These are phyloP conservation scores for Esox lucius DNA, from an alignment of 2,797 vertebrate species.

Conservation along the genomic window DNA sequence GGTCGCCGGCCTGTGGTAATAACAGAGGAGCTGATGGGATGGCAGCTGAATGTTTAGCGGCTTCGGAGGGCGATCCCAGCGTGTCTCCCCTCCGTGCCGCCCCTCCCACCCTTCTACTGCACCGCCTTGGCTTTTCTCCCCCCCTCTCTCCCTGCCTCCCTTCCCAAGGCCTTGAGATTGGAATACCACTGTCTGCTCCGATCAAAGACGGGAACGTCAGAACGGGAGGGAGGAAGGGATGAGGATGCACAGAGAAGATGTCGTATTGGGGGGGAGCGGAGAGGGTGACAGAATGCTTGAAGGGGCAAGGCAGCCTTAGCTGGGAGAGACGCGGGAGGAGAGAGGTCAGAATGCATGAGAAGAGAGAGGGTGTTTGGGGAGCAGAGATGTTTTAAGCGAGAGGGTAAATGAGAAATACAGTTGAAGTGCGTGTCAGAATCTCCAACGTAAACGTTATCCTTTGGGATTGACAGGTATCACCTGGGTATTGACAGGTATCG, in stretches of 20 bases:
- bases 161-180: slow-evolving; percentile 34
- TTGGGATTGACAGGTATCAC: too few species aligned
- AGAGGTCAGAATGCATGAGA: slow-evolving; percentile 45
- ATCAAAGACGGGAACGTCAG: slow-evolving; percentile 22
- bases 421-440: slow-evolving; percentile 21
- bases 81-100: slow-evolving; percentile 22
- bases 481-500: slow-evolving; percentile 61
- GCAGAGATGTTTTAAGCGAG: not conserved
- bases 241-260: not conserved
- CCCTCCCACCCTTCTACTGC: slow-evolving; percentile 9
- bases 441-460: slow-evolving; percentile 44
- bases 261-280: not conserved
- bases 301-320: not conserved
- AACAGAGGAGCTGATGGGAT: slow-evolving; percentile 59
- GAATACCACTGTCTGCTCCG: slow-evolving; percentile 39
- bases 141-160: not conserved
- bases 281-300: not conserved
- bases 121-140: too few species aligned
- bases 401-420: slow-evolving; percentile 3
- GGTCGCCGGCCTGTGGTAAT: slow-evolving; percentile 60
- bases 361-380: slow-evolving; percentile 25
- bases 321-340: not conserved
- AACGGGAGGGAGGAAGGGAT: not conserved
- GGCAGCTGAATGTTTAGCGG: slow-evolving; percentile 58
- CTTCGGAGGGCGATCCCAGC: slow-evolving; percentile 29